Base-by-base conservation (phyloP, 1,140 invertebrate genomes). In the Zaprionus ornatus region DNA sequence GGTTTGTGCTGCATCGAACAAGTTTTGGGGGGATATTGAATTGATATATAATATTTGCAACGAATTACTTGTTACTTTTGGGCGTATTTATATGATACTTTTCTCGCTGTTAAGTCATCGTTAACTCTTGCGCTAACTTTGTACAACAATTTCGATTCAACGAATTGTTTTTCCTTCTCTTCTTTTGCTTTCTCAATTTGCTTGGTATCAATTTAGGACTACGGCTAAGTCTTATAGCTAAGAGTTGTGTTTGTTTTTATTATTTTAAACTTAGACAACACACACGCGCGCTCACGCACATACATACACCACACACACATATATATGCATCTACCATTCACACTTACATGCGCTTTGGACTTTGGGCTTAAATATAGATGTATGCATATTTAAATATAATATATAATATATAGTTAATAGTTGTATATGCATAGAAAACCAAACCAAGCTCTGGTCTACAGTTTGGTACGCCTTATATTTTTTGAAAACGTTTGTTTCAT, bases 341-440 rank as follows among this genome's bases (percentile, higher is more conserved):
- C 60, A 77, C 77, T 19, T 68, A 76, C 83, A 86, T 87, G 82
- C 82, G 82, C 84, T 87, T 87, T 87, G 84, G 84, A 87, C 84
- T 88, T 88, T 75, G 65, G 84, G 84, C 84, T 88, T 90, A 88
- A 69, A 74, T 50, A 50, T 77, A 63, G 32, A 62, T 77, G 80
- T 83, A 80, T 84, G 74, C 69, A 84, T 84, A 80, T 23, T 21
- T 50, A 50, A 19, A 50, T 50, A 50, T 23, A 50, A 57, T 72
- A 25, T 54, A 55, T 55, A 55, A 55, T 55, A 50, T 59, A 61
- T 61, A 61, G 35, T 59, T 40, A 21, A 50, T 77, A 71, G 50
- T 73, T 77, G 68, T 87, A 87, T 82, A 82, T 87, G 77, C 67
- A 83, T 88, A 87, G 67, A 83, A 83, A 87, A 83, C 80, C 57